phyloP scores from a whole-genome alignment of 2,888 invertebrate genomes.

The Spisula solida region DNA sequence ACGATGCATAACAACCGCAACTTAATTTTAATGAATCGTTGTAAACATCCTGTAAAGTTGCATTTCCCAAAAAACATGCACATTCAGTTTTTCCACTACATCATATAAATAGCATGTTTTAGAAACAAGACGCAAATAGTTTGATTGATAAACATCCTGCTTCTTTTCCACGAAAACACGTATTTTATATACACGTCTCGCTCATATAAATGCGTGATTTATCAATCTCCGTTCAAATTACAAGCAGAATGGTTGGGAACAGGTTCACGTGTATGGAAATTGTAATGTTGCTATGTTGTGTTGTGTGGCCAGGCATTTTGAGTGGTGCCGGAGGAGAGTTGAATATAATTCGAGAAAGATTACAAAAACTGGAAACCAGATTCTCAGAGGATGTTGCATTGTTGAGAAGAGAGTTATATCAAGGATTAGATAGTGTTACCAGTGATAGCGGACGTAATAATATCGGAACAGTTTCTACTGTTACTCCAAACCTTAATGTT shows the following conservation, averaged over 20 bases:
- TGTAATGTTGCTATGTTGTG: neutral
- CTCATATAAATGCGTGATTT: neutral
- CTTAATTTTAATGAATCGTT: too few relatives aligned
- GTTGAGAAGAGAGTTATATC: slow-evolving; percentile 40
- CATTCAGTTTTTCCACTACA: neutral
- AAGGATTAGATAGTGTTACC: neutral
- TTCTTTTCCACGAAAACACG: neutral
- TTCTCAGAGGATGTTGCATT: slow-evolving; percentile 37
- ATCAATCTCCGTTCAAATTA: neutral
- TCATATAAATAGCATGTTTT: neutral
- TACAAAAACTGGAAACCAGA: slow-evolving; percentile 39
- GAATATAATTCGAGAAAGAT: slow-evolving; percentile 30
- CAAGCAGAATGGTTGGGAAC: neutral
- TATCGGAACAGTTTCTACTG: neutral
- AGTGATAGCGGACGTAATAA: neutral
- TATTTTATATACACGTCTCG: neutral
- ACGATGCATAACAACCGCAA: too few relatives aligned
- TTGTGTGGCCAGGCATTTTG: neutral
- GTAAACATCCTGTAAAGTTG: too few relatives aligned
- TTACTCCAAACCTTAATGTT: neutral
- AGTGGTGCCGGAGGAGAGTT: neutral
- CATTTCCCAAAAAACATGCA: neutral
- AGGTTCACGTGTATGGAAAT: neutral
- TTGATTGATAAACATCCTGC: neutral
- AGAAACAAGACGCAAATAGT: neutral